These are phyloP conservation scores for Oryzias sinensis DNA, from an alignment of 2,797 vertebrate genomes.

Conservation along the genomic window DNA sequence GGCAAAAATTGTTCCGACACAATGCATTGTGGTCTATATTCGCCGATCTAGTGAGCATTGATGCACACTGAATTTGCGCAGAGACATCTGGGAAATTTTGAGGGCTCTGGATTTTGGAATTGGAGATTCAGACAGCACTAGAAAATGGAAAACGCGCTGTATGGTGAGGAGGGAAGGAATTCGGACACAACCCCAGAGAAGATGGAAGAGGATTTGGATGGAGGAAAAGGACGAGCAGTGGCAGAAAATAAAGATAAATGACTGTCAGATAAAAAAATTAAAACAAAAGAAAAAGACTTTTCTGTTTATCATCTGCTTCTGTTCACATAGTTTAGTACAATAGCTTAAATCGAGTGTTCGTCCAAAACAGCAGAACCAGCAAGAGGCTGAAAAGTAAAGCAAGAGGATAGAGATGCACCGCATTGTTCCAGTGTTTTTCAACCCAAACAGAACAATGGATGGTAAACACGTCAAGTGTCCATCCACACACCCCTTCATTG, in stretches of 20 bases:
- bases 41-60: too few relatives aligned
- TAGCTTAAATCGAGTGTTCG: conserved; percentile 31
- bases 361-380: conserved; percentile 15
- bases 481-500: too few relatives aligned
- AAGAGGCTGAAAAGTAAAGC: conserved; percentile 16
- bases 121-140: too few relatives aligned
- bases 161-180: too few relatives aligned
- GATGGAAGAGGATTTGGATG: neutral
- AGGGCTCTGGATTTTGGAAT: too few relatives aligned
- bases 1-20: too few relatives aligned
- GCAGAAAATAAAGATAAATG: neutral
- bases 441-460: neutral
- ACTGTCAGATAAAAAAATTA: neutral
- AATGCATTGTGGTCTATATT: too few relatives aligned
- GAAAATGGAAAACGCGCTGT: too few relatives aligned
- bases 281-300: neutral
- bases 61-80: too few relatives aligned
- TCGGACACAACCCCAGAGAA: neutral
- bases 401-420: neutral
- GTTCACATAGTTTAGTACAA: conserved; percentile 4
- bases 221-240: neutral
- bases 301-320: conserved; percentile 1
- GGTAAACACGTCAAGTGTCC: neutral
- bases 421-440: conserved; percentile 4
- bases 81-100: too few relatives aligned